Evolutionary conservation across 2,797 vertebrate species (phyloP).

Genomic region (Pseudochirops cupreus): DNA sequence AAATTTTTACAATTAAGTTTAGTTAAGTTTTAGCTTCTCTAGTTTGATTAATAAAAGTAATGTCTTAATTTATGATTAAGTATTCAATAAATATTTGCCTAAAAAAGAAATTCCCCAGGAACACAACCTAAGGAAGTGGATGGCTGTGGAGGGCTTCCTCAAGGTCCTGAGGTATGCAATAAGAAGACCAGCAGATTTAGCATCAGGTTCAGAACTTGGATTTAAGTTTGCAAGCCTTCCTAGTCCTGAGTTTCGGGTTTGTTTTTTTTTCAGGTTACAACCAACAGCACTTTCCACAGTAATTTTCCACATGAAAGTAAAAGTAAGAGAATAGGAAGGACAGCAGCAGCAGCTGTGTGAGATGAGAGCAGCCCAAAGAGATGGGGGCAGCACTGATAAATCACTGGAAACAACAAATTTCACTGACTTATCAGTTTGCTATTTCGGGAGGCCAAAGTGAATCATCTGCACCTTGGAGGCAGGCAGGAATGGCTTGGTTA

Average conservation of each 20-base stretch:
- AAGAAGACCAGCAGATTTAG: background rate
- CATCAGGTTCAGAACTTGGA: background rate
- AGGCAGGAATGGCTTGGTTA: background rate
- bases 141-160: background rate
- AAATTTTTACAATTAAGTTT: background rate
- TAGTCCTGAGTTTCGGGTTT: background rate
- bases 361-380: background rate
- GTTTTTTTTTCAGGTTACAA: background rate
- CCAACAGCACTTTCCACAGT: background rate
- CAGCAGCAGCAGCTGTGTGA: background rate
- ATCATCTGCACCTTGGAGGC: background rate
- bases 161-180: background rate
- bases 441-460: background rate
- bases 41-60: background rate
- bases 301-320: constrained; percentile 5
- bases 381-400: background rate
- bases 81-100: background rate
- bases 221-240: background rate
- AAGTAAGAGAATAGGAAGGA: background rate
- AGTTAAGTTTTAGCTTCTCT: background rate
- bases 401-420: background rate
- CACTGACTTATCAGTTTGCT: background rate
- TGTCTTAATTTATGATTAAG: background rate
- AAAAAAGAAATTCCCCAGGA: background rate
- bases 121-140: background rate